These are phyloP conservation scores for Macrosoma leucophasiata DNA, from an alignment of 2,888 invertebrate species.

Conservation along the genomic window DNA sequence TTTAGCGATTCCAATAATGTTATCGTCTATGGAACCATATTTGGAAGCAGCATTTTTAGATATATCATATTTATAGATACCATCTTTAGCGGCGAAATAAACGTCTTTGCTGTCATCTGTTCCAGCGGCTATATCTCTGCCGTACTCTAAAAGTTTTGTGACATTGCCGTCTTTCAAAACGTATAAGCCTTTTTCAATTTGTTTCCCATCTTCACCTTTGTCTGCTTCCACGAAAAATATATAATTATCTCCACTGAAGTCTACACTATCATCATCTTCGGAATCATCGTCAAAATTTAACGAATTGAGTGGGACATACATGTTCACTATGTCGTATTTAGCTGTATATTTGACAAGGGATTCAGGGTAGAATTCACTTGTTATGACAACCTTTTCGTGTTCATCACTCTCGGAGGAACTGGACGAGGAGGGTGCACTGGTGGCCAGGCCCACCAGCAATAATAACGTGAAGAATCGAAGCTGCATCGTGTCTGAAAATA, in stretches of 20 bases:
- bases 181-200: slow-evolving; percentile 20
- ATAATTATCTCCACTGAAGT: too few relatives aligned
- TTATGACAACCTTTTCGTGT: slow-evolving; percentile 10
- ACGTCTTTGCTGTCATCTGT: slow-evolving; percentile 15
- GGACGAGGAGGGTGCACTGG: slow-evolving; percentile 29
- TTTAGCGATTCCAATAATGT: slow-evolving; percentile 27
- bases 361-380: slow-evolving; percentile 12
- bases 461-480: slow-evolving; percentile 21
- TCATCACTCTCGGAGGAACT: slow-evolving; percentile 2
- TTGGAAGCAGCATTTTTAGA: slow-evolving; percentile 21
- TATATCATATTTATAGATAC: slow-evolving; percentile 23
- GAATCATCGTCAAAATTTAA: slow-evolving; percentile 25
- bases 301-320: slow-evolving; percentile 27
- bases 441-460: slow-evolving; percentile 29
- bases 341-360: slow-evolving; percentile 16
- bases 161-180: slow-evolving; percentile 19
- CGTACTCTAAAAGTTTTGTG: slow-evolving; percentile 24
- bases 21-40: slow-evolving; percentile 30
- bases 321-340: slow-evolving; percentile 28
- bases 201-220: slow-evolving; percentile 17
- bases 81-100: slow-evolving; percentile 24
- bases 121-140: slow-evolving; percentile 19
- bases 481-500: slow-evolving; percentile 4
- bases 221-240: slow-evolving; percentile 34
- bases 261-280: slow-evolving; percentile 11